Evolutionary conservation across 2,888 invertebrate species (phyloP), one percentile per base, ranked within the genome.

Genomic region (Exocentrus adspersus): DNA sequence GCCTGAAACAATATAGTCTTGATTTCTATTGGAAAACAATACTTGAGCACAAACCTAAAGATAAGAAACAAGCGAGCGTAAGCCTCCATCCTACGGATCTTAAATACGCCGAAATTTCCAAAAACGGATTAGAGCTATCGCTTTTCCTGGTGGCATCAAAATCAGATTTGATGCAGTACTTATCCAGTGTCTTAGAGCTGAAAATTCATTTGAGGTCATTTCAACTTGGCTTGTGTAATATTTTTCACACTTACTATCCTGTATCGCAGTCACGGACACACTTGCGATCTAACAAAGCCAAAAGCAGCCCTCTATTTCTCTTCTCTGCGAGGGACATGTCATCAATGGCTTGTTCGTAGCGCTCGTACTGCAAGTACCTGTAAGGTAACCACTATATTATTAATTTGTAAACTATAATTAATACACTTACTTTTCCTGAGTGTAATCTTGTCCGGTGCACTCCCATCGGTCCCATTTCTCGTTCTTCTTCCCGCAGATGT

Each of bases 401-500:
- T n/a, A n/a, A n/a, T 20, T 14, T 24, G 24, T 24, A 24, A 24
- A 24, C 24, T 3, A 7, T 43, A 7, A 19, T 20, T n/a, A 9
- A 9, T 30, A 17, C 19, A 67, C 71, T 73, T 60, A 75, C 75
- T 67, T 67, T 12, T 63, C 17, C 42, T 60, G 12, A 0, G 69
- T 73, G 16, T 60, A 66, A 64, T 76, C 69, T 54, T 71, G 28
- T 62, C 76, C 75, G 16, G 74, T 69, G 48, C 76, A 76, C 0
- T 32, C 10, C 61, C 73, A 70, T 10, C 68, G 56, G 7, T 65
- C 68, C 50, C 68, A 71, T 59, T 69, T 65, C 4, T 61, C 20
- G 59, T 75, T 77, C 48, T 69, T 59, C 24, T 67, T 51, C 1
- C 75, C 75, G 24, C 75, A 75, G 20, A 75, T 48, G 52, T 77